These are phyloP conservation scores for Monoplex corrugatus DNA, from an alignment of 2,888 invertebrate genomes.

Conservation along the genomic window DNA sequence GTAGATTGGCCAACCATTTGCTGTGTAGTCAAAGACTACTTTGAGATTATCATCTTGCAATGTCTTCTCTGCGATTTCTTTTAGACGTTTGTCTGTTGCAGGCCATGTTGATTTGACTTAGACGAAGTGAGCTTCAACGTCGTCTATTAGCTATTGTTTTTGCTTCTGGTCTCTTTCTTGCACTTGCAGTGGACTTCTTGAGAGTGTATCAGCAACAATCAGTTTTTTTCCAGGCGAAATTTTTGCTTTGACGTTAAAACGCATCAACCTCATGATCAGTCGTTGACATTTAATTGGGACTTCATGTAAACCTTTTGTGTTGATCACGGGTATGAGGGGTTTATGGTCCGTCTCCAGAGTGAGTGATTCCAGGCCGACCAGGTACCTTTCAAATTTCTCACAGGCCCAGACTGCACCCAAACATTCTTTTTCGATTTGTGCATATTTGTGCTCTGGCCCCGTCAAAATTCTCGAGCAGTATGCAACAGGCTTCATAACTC, in stretches of 20 bases:
- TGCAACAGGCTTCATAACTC: constrained; percentile 3
- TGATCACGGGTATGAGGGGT: constrained; percentile 62
- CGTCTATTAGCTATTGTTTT: neutral
- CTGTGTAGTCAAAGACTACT: neutral
- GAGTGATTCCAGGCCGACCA: constrained; percentile 58
- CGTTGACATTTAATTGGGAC: constrained; percentile 60
- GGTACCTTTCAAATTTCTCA: constrained; percentile 57
- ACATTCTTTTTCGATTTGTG: constrained; percentile 43
- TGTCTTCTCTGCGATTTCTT: neutral
- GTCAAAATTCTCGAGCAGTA: constrained; percentile 27
- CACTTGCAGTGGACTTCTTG: constrained; percentile 50
- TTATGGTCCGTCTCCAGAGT: constrained; percentile 63
- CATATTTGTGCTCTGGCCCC: neutral
- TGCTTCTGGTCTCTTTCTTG: neutral
- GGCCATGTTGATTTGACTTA: neutral
- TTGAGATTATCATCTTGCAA: neutral
- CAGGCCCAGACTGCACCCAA: constrained; percentile 59
- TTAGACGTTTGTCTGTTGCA: neutral
- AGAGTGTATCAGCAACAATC: constrained; percentile 60
- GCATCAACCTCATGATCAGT: constrained; percentile 58
- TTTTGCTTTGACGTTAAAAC: constrained; percentile 52
- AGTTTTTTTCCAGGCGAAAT: constrained; percentile 58
- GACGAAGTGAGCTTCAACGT: neutral
- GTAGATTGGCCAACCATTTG: constrained; percentile 36
- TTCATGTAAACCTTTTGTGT: constrained; percentile 55